Percentiles rank a stretch among this genome's conserved stretches.
phyloP scores from a whole-genome alignment of 2,888 invertebrate genomes.

The Hydraecia micacea region DNA sequence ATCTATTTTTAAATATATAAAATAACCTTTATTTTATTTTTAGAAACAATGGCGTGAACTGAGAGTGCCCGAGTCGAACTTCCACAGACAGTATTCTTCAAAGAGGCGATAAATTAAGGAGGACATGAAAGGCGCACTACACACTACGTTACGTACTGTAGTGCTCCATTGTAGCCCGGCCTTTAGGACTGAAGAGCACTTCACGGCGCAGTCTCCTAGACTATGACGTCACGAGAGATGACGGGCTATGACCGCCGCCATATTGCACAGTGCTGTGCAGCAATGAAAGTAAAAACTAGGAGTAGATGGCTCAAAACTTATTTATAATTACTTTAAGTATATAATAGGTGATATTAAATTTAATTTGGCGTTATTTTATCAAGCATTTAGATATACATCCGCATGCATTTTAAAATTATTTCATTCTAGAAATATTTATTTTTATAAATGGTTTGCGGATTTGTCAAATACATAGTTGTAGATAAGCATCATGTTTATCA shows the following conservation, averaged over 20 bases:
- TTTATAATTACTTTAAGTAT: constrained; percentile 49
- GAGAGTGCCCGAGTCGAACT: constrained; percentile 82
- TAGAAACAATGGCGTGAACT: constrained; percentile 88
- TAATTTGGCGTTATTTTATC: constrained; percentile 24
- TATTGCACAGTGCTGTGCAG: constrained; percentile 31
- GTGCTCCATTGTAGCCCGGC: constrained; percentile 16
- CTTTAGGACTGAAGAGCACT: constrained; percentile 39
- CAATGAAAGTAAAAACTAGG: constrained; percentile 17
- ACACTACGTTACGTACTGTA: constrained; percentile 39
- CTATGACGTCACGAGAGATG: constrained; percentile 2
- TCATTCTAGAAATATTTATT: constrained; percentile 59
- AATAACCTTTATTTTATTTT: constrained; percentile 9
- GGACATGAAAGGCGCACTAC: constrained; percentile 35
- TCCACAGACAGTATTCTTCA: constrained; percentile 66
- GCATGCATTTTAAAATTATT: constrained; percentile 61
- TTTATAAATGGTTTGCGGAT: constrained; percentile 55
- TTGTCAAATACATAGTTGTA: constrained; percentile 26
- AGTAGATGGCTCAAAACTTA: constrained; percentile 55
- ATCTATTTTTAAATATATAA: too few relatives aligned
- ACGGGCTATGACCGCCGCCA: constrained; percentile 7
- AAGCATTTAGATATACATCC: constrained; percentile 40
- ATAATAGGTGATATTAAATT: constrained; percentile 37
- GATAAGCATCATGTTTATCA: constrained; percentile 49
- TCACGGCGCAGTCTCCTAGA: constrained; percentile 5
- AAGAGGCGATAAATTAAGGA: constrained; percentile 59